Conservation (phyloP, 2,113 vertebrate species). For the Plectropomus leopardus region DNA sequence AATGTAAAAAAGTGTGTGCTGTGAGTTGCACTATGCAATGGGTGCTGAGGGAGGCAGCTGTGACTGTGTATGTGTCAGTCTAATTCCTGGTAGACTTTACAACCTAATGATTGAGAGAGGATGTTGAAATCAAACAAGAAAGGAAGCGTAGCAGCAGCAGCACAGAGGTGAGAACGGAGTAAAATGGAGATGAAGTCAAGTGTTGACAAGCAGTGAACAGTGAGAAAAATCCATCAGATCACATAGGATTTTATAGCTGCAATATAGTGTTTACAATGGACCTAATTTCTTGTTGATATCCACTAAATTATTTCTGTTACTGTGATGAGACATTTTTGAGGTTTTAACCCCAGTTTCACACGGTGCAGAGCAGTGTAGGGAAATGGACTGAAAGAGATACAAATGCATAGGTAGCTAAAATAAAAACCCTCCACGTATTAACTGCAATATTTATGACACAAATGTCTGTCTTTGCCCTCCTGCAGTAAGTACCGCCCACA, state of each 20-base stretch:
- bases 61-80: no score
- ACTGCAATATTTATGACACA: constrained; percentile 37
- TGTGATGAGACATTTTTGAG: not conserved
- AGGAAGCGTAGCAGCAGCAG: not conserved
- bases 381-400: not conserved
- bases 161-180: not conserved
- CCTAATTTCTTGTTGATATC: not conserved
- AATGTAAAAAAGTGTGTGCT: constrained; percentile 18
- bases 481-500: constrained; percentile 92
- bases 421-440: not conserved
- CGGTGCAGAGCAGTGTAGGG: not conserved
- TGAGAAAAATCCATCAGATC: constrained; percentile 9
- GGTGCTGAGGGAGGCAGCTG: not conserved
- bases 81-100: not conserved
- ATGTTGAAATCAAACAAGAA: not conserved
- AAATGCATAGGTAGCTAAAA: not conserved
- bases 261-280: not conserved
- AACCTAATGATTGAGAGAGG: not conserved
- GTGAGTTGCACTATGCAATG: not conserved
- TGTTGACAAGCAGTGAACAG: not conserved
- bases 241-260: not conserved
- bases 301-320: constrained; percentile 23
- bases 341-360: not conserved
- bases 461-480: constrained; percentile 32
- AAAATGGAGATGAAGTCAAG: not conserved